A percentile compares a stretch with the other conserved stretches of the same genome.
Conservation (phyloP, 2,113 vertebrate genomes). For the Martes martes region DNA sequence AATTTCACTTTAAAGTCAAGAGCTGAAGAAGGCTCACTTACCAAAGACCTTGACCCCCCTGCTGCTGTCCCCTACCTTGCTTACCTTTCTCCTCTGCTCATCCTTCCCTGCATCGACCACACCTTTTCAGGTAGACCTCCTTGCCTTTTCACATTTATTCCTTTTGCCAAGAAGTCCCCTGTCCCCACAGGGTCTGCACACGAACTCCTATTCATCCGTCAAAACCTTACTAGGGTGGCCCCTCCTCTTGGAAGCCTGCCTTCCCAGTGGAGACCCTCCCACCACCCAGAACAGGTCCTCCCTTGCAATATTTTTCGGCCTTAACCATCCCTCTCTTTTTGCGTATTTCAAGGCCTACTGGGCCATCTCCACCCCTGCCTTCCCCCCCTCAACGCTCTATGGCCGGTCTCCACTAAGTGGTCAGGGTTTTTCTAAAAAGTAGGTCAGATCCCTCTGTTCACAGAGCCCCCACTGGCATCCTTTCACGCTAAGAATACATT, state of each 20-base stretch:
- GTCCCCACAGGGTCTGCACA: neutral
- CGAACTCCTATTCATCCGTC: neutral
- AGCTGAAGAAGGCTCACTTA: neutral
- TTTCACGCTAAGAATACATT: neutral
- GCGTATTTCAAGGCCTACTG: neutral
- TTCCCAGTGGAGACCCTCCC: neutral
- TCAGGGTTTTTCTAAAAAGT: neutral
- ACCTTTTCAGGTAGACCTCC: neutral
- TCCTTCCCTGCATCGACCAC: neutral
- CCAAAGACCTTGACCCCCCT: neutral
- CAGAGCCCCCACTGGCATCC: neutral
- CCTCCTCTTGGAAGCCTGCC: neutral
- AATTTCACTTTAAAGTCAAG: neutral
- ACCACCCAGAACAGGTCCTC: neutral
- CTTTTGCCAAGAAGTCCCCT: neutral
- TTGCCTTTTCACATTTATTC: neutral
- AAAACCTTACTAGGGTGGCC: neutral
- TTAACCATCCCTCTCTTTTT: neutral
- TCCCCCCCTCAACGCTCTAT: neutral
- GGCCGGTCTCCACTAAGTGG: neutral
- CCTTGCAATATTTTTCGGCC: neutral
- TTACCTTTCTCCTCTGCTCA: neutral
- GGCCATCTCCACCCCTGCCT: neutral
- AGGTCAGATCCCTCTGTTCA: neutral
- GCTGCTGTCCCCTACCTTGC: rapidly evolving